Evolutionary conservation across 2,888 invertebrate species (phyloP).

Genomic region (Calliopum simillimum): DNA sequence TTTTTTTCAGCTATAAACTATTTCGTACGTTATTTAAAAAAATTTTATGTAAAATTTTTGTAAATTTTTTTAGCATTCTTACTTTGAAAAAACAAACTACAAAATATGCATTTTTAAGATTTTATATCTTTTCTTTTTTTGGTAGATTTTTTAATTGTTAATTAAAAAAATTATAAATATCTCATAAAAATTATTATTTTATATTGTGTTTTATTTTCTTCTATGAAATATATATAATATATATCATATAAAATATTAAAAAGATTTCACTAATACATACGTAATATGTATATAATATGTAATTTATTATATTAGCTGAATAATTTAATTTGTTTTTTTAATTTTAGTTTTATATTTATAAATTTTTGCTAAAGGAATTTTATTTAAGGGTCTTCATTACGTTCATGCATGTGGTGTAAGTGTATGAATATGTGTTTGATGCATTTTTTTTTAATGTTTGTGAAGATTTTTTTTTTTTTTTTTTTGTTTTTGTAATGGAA

Average conservation of each 20-base stretch:
- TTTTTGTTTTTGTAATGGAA: not conserved
- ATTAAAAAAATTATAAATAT: slow-evolving; percentile 55
- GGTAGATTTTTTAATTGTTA: slow-evolving; percentile 50
- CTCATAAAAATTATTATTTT: slow-evolving; percentile 48
- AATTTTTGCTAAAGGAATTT: slow-evolving; percentile 67
- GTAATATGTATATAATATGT: slow-evolving; percentile 37
- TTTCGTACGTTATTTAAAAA: slow-evolving; percentile 32
- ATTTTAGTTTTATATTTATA: slow-evolving; percentile 49
- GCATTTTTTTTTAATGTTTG: slow-evolving; percentile 2
- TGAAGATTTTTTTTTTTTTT: not conserved
- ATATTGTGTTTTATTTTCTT: slow-evolving; percentile 44
- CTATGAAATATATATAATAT: slow-evolving; percentile 45
- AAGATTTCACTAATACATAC: slow-evolving; percentile 46
- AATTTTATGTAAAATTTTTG: slow-evolving; percentile 38
- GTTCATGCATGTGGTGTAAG: slow-evolving; percentile 31
- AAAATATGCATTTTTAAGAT: slow-evolving; percentile 26
- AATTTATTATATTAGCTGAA: slow-evolving; percentile 39
- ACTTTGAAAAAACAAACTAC: slow-evolving; percentile 32
- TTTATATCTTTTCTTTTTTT: slow-evolving; percentile 1
- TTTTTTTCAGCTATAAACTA: slow-evolving; percentile 29
- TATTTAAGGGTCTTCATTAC: slow-evolving; percentile 58
- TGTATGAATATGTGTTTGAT: slow-evolving; percentile 42
- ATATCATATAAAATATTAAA: slow-evolving; percentile 53
- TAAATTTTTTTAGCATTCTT: slow-evolving; percentile 40
- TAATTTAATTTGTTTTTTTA: slow-evolving; percentile 45